Percentiles rank a stretch among this genome's conserved stretches.
Conservation (phyloP, 1,140 invertebrate species). For the Drosophila neocordata region DNA sequence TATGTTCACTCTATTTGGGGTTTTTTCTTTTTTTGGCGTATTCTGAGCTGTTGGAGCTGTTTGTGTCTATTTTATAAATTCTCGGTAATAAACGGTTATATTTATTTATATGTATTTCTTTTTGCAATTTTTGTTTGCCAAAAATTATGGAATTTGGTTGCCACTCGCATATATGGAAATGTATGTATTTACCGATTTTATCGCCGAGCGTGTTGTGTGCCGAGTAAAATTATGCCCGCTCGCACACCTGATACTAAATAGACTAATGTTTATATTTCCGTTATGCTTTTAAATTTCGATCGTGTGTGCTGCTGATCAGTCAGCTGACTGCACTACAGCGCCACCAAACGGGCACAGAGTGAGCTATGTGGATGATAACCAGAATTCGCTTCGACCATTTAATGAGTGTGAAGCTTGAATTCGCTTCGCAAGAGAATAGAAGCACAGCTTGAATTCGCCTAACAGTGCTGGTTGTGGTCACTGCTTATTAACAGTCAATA, state of each 20-base stretch:
- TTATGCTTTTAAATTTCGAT: background rate
- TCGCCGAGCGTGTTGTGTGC: background rate
- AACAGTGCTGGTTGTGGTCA: no score
- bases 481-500: no score
- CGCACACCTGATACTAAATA: conserved; percentile 1
- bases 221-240: background rate
- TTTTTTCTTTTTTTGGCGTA: background rate
- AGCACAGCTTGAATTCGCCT: no score
- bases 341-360: no score
- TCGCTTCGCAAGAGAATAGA: no score
- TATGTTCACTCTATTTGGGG: conserved; percentile 1
- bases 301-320: background rate
- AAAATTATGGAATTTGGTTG: background rate
- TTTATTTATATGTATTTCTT: background rate
- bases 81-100: background rate
- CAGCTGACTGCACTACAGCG: no score
- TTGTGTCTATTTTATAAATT: conserved; percentile 1
- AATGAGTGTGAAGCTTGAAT: no score
- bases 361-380: no score
- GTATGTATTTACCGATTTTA: conserved; percentile 4
- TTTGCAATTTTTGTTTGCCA: background rate
- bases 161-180: background rate
- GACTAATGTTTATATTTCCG: conserved; percentile 1
- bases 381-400: no score
- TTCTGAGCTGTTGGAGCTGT: no score